Conservation (phyloP, 92 coral and sea anemone species). For the Bergia puertoricense region DNA sequence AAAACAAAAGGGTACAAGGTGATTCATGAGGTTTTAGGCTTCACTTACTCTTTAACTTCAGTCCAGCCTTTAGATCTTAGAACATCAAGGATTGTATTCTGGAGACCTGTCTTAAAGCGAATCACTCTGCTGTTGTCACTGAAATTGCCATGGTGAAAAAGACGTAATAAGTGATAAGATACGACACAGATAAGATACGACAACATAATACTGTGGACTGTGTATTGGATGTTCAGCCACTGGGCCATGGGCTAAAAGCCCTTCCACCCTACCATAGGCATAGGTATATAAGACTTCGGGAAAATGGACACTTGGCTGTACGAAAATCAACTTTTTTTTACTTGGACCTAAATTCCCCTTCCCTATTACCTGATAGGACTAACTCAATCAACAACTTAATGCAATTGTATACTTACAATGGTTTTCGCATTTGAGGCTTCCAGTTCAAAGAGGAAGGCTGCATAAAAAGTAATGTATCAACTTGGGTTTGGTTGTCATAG, state of each 20-base stretch:
- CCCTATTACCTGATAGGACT: not conserved
- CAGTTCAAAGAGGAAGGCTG: conserved; percentile 76
- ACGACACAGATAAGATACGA: too few species aligned
- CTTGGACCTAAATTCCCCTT: not conserved
- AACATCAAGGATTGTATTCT: conserved; percentile 93
- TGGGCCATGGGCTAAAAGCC: too few species aligned
- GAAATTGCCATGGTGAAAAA: conserved; percentile 15
- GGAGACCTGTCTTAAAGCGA: conserved; percentile 88
- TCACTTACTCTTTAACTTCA: conserved; percentile 87
- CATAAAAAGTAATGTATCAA: not conserved
- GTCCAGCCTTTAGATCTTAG: conserved; percentile 96
- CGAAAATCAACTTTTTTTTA: not conserved
- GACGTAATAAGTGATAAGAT: too few species aligned
- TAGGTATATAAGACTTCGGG: too few species aligned
- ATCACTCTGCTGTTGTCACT: conserved; percentile 96
- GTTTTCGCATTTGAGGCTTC: conserved; percentile 82
- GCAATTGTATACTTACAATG: conserved; percentile 67
- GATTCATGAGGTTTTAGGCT: not conserved
- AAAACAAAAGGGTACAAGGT: too few species aligned
- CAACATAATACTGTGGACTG: too few species aligned
- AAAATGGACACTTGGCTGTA: too few species aligned
- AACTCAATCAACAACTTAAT: conserved; percentile 25
- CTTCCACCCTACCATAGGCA: too few species aligned
- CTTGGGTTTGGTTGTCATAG: conserved; percentile 20
- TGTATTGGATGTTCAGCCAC: too few species aligned